Evolutionary conservation across 2,888 invertebrate species (phyloP).

Genomic region (Coelogynopora nodosa): DNA sequence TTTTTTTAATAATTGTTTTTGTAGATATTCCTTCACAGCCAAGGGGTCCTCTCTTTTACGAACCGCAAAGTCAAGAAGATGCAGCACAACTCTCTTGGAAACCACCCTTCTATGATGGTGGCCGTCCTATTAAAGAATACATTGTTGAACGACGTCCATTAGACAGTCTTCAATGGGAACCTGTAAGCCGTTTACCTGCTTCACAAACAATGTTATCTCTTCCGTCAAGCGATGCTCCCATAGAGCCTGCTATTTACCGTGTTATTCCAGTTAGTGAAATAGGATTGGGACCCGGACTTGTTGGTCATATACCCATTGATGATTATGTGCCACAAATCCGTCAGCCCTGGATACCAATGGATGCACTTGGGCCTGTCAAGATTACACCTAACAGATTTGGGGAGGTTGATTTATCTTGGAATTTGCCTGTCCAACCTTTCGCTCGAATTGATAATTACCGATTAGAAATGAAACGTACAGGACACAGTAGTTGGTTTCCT

Average conservation of each 20-base stretch:
- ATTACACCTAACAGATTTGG: neutral
- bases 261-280: slow-evolving; percentile 44
- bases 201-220: neutral
- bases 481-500: neutral
- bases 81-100: slow-evolving; percentile 52
- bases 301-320: neutral
- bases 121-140: slow-evolving; percentile 46
- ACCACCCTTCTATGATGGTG: slow-evolving; percentile 47
- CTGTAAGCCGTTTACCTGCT: slow-evolving; percentile 29
- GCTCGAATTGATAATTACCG: slow-evolving; percentile 1
- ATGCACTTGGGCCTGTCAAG: neutral
- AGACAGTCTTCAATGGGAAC: slow-evolving; percentile 42
- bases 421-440: neutral
- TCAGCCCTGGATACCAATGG: slow-evolving; percentile 35
- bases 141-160: neutral
- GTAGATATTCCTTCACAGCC: slow-evolving; percentile 56
- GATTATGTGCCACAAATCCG: neutral
- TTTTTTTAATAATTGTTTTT: neutral
- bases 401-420: neutral
- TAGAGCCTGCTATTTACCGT: slow-evolving; percentile 43
- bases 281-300: slow-evolving; percentile 1
- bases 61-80: slow-evolving; percentile 52
- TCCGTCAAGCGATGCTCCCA: neutral
- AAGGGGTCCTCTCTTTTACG: slow-evolving; percentile 51
- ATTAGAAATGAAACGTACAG: neutral